Conservation (phyloP, 2,113 vertebrate species). For the Xenus cinereus region DNA sequence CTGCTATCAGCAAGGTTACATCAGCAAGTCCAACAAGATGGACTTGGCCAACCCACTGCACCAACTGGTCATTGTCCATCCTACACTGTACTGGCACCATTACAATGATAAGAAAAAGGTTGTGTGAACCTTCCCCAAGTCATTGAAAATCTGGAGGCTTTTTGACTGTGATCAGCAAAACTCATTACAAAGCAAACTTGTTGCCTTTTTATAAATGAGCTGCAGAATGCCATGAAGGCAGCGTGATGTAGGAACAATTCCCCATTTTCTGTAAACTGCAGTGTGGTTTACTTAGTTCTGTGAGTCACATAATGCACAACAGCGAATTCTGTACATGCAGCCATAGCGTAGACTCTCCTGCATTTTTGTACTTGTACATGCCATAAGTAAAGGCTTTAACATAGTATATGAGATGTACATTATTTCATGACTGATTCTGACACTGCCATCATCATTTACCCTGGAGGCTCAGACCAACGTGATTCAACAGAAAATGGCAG, state of each 20-base stretch:
- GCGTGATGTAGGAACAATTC: accelerated
- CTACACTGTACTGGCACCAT: not conserved
- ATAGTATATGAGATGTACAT: not conserved
- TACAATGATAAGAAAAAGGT: not conserved
- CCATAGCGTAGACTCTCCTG: not conserved
- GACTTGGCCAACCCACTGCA: not conserved
- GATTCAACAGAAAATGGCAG: not conserved
- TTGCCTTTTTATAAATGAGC: not conserved
- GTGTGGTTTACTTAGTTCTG: not conserved
- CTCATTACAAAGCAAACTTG: not conserved
- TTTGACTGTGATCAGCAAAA: not conserved
- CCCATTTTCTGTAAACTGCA: not conserved
- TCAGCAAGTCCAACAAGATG: too few species aligned
- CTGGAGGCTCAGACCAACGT: not conserved
- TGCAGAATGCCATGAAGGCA: not conserved
- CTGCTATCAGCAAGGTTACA: not conserved
- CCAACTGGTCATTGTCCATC: not conserved
- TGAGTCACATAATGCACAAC: not conserved
- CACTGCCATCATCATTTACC: not conserved
- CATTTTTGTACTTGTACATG: not conserved
- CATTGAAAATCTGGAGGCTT: not conserved
- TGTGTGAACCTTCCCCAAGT: not conserved
- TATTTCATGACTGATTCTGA: not conserved
- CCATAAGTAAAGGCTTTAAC: not conserved
- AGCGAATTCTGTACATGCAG: not conserved